Conservation (phyloP, 2,113 vertebrate genomes). For the Ellobius talpinus region DNA sequence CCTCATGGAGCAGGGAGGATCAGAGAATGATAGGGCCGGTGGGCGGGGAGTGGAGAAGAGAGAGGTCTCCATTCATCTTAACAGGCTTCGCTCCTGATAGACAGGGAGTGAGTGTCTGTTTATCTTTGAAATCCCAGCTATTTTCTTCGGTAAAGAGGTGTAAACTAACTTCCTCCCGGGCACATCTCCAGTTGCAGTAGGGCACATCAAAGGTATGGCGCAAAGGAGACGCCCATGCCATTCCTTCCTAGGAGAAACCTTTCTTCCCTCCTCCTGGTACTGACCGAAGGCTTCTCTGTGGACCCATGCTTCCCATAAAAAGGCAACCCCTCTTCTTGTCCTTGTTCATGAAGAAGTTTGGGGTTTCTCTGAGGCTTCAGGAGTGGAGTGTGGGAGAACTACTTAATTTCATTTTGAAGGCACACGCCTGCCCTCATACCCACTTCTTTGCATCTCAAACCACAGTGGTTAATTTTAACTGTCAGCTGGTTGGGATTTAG, state of each 20-base stretch:
- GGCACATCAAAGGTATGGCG: background rate
- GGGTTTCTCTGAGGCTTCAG: background rate
- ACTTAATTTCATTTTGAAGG: background rate
- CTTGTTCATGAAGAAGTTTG: background rate
- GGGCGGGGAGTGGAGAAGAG: background rate
- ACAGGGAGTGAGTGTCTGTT: conserved; percentile 60
- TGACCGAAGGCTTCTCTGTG: background rate
- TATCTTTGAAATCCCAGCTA: conserved; percentile 25
- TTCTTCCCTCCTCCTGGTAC: too few species aligned
- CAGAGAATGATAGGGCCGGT: background rate
- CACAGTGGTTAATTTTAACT: background rate
- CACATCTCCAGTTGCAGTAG: background rate
- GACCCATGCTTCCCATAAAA: background rate
- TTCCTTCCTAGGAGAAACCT: background rate
- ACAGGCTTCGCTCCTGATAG: background rate
- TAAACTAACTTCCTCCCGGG: conserved; percentile 45
- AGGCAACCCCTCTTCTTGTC: background rate
- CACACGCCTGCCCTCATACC: background rate
- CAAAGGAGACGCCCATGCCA: background rate
- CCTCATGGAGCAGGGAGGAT: background rate
- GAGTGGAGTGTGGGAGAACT: too few species aligned
- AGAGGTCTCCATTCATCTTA: conserved; percentile 36
- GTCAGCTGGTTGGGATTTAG: background rate
- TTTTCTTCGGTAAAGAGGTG: conserved; percentile 48
- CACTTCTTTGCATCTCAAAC: background rate